Base-by-base conservation (phyloP, 2,888 invertebrate genomes). In the Trichacis sp. region DNA sequence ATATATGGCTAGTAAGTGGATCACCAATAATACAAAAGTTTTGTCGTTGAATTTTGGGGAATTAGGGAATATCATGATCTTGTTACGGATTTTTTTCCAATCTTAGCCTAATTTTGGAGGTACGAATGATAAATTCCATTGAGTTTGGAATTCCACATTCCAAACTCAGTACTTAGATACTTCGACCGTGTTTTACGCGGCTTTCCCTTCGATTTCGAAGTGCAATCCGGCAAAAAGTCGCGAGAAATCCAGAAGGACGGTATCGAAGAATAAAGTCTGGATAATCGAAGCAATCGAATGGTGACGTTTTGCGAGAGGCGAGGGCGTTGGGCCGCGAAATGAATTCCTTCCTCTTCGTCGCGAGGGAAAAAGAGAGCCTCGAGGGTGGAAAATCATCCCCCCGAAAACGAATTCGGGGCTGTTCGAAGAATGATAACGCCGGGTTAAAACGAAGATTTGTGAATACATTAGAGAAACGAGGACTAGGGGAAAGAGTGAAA, bases 251-350 rank as follows among this genome's bases (percentile, higher is more conserved):
- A 40, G 61, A 52, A 57, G 63, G 61, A 52, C 67, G 71, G 64
- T 64, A 69, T 68, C 61, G 52, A 62, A 70, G 70, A 75, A 74
- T 76, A 75, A 77, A 73, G 76, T 72, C 75, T 77, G 80, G 80
- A 80, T 81, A 81, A 81, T 81, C 81, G 79, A 80, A 80, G 78
- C 80, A 75, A 81, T 80, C 81, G 79, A 78, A 79, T 73, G 76
- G 70, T 70, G 76, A 72, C 76, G 71, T 71, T 73, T 24, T 63
- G 73, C 69, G 64, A 73, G 72, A 78, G 78, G 76, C 77, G 80
- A 76, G 77, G 79, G 82, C 82, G 81, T 82, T 80, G 80, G 79
- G 77, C 80, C 80, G 80, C 80, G 82, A 81, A 82, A 82, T 82
- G 82, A 82, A 82, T 82, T 82, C 78, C 79, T 77, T 77, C 77